A percentile compares a stretch with the other conserved stretches of the same genome.
These are phyloP conservation scores for Rhizomys pruinosus DNA, from an alignment of 2,113 vertebrate genomes.

Conservation along the genomic window DNA sequence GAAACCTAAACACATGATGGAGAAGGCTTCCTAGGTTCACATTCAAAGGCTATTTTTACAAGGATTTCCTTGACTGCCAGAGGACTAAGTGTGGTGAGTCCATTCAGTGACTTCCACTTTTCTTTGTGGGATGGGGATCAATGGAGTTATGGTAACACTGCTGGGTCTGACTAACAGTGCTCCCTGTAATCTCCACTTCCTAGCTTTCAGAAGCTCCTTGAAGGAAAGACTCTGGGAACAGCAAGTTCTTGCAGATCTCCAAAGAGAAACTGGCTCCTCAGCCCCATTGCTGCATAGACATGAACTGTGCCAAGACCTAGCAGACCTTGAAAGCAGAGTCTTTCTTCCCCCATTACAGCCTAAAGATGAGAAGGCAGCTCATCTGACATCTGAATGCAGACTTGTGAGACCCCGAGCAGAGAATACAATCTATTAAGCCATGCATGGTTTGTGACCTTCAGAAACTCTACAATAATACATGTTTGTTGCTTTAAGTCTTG, in stretches of 20 bases:
- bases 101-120: not conserved
- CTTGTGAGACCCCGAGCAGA: not conserved
- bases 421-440: not conserved
- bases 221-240: not conserved
- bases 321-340: not conserved
- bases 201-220: not conserved
- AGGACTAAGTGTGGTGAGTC: not conserved
- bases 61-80: not conserved
- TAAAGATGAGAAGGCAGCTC: not conserved
- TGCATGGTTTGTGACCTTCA: not conserved
- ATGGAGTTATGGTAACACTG: not conserved
- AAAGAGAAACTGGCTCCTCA: not conserved
- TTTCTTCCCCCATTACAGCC: not conserved
- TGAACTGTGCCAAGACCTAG: not conserved
- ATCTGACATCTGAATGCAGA: not conserved
- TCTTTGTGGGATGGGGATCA: not conserved
- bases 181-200: not conserved
- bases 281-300: not conserved
- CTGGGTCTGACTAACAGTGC: not conserved
- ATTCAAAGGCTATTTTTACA: not conserved
- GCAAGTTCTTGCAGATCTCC: conserved; percentile 2
- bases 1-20: not conserved
- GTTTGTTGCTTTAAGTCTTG: not conserved
- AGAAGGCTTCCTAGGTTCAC: conserved; percentile 9
- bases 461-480: conserved; percentile 12